These are phyloP conservation scores for Hymenopus coronatus DNA, from an alignment of 2,888 invertebrate species.

Conservation along the genomic window DNA sequence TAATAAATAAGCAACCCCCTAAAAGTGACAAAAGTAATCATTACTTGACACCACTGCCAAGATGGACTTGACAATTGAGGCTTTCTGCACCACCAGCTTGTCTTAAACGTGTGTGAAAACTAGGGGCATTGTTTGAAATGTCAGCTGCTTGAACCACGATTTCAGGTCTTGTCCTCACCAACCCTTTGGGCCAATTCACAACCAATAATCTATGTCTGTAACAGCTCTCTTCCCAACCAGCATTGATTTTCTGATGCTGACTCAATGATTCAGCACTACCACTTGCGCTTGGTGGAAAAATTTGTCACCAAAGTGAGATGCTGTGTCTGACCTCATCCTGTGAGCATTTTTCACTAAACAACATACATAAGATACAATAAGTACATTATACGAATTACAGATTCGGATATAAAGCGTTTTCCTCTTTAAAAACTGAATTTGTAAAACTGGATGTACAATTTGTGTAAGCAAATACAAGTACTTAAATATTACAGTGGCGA, in stretches of 20 bases:
- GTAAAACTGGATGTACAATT: too few species aligned
- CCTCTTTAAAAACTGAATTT: too few species aligned
- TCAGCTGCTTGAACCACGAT: neutral
- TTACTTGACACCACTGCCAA: neutral
- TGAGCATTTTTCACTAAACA: neutral
- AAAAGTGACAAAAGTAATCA: neutral
- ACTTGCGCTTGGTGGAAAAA: neutral
- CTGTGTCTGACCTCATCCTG: neutral
- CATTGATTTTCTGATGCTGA: slow-evolving; percentile 20
- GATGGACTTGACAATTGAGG: neutral
- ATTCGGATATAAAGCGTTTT: too few species aligned
- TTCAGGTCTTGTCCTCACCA: neutral
- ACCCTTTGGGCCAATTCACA: neutral
- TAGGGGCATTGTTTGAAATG: neutral
- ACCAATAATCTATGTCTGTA: neutral
- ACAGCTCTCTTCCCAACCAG: neutral
- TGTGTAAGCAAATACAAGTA: too few species aligned
- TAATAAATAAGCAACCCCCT: neutral
- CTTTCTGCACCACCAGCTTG: neutral
- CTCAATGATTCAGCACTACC: slow-evolving; percentile 2
- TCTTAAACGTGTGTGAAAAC: neutral
- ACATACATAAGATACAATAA: too few species aligned
- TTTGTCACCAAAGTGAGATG: neutral
- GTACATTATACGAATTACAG: too few species aligned
- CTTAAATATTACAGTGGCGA: too few species aligned